Evolutionary conservation across 2,888 invertebrate species (phyloP).

Genomic region (Noctua fimbriata): DNA sequence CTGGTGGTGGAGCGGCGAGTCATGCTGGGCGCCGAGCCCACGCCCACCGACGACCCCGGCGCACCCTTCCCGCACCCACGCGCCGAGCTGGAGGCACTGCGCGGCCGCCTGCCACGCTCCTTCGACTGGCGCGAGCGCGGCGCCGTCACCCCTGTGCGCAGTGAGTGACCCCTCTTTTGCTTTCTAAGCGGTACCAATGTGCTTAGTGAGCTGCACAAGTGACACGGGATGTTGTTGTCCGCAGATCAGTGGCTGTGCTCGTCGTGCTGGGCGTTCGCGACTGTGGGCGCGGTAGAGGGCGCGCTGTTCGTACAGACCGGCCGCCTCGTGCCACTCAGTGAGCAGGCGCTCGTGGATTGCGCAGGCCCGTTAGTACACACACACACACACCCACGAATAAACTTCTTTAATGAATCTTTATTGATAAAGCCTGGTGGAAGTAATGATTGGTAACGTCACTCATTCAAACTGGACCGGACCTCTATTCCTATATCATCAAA

Average conservation of each 20-base stretch:
- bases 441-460: neutral
- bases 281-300: constrained; percentile 85
- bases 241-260: constrained; percentile 81
- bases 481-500: neutral
- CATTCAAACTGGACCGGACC: neutral
- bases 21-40: constrained; percentile 35
- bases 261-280: constrained; percentile 87
- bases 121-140: constrained; percentile 85
- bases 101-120: constrained; percentile 73
- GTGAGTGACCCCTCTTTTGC: constrained; percentile 70
- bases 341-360: constrained; percentile 85
- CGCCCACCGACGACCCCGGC: constrained; percentile 21
- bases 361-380: constrained; percentile 75
- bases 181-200: neutral
- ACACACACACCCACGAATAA: neutral
- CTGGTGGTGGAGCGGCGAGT: constrained; percentile 48
- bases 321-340: constrained; percentile 81
- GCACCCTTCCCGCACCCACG: constrained; percentile 76
- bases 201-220: neutral
- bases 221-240: constrained; percentile 25
- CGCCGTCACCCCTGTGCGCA: constrained; percentile 81
- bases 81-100: constrained; percentile 66
- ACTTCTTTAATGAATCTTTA: neutral
- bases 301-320: constrained; percentile 81
- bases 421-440: neutral